A percentile compares a stretch with the other conserved stretches of the same genome.
Evolutionary conservation across 2,797 vertebrate species (phyloP).

Genomic region (Acanthis flammea): DNA sequence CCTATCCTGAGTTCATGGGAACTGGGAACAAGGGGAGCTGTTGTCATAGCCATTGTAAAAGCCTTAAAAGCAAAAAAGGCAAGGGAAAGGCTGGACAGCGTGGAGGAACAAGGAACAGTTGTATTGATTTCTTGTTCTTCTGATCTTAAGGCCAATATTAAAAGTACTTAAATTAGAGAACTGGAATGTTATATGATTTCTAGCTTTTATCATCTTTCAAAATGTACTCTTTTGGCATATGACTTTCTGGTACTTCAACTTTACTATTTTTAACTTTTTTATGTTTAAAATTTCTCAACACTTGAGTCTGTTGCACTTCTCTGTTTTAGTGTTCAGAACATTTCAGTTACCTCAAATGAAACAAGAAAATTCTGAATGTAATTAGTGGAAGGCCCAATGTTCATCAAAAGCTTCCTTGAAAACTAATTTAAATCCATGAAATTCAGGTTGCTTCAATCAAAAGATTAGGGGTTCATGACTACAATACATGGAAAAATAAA

Average conservation of each 20-base stretch:
- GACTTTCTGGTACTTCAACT: neutral
- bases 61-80: neutral
- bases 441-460: neutral
- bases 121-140: constrained; percentile 47
- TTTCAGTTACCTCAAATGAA: neutral
- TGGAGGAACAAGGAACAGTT: constrained; percentile 19
- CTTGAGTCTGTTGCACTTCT: neutral
- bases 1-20: constrained; percentile 68
- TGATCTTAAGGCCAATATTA: constrained; percentile 19
- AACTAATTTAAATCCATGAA: neutral
- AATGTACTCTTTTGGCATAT: neutral
- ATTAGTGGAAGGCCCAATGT: neutral
- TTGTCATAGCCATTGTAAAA: constrained; percentile 50
- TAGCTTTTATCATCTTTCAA: neutral
- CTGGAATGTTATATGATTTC: neutral
- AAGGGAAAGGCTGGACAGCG: neutral
- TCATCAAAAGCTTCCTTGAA: neutral
- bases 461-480: neutral
- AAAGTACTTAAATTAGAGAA: neutral
- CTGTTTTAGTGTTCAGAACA: neutral
- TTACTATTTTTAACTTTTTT: neutral
- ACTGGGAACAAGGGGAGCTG: constrained; percentile 52
- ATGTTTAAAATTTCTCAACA: neutral
- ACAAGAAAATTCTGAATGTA: neutral
- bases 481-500: neutral